Percentiles rank a stretch among this genome's conserved stretches.
These are phyloP conservation scores for Trichonephila inaurata DNA, from an alignment of 1,140 invertebrate species.

Conservation along the genomic window DNA sequence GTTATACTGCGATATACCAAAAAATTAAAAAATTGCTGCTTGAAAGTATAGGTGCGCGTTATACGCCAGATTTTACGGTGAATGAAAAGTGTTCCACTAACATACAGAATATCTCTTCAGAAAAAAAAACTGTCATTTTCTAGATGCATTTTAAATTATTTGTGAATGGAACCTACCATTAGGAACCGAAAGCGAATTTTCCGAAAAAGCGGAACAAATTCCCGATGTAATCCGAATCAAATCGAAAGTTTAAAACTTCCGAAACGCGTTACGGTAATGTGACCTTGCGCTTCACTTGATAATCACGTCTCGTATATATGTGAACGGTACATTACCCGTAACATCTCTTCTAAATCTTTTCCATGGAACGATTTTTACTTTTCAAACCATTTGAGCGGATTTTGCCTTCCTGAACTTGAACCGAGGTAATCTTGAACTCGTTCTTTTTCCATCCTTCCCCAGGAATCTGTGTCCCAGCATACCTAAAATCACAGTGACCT, in stretches of 20 bases:
- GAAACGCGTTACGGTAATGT: background rate
- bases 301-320: background rate
- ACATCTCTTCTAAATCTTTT: background rate
- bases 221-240: background rate
- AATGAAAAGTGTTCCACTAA: no score
- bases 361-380: background rate
- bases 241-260: background rate
- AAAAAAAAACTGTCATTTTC: no score
- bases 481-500: background rate
- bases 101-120: no score
- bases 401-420: background rate
- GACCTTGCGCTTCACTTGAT: background rate
- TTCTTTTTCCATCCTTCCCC: background rate
- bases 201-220: background rate
- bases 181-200: slow-evolving; percentile 6
- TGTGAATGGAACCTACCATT: background rate
- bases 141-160: background rate
- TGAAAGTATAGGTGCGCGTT: no score
- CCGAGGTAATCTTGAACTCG: background rate
- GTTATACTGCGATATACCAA: no score
- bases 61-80: no score
- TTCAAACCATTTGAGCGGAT: background rate
- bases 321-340: background rate
- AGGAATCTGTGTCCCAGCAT: background rate
- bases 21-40: no score